Percentiles rank a stretch among this genome's conserved stretches.
These are phyloP conservation scores for Sapayoa aenigma DNA, from an alignment of 2,113 vertebrate genomes.

Conservation along the genomic window DNA sequence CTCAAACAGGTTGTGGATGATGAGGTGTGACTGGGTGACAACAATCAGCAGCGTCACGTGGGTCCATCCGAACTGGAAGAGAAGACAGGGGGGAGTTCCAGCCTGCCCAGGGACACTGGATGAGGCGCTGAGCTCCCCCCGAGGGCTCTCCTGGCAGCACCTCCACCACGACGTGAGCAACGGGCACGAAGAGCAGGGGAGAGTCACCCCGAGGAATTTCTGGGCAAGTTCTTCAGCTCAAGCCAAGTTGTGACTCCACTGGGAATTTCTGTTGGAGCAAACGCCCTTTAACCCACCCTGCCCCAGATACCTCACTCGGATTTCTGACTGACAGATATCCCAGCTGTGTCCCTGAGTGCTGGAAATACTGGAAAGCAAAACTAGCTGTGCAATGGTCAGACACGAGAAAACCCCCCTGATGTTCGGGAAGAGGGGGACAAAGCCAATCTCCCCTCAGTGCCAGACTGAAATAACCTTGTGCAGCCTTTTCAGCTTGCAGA, in stretches of 20 bases:
- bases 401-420: not conserved
- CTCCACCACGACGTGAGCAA: not conserved
- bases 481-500: not conserved
- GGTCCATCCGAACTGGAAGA: conserved; percentile 94
- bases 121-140: not conserved
- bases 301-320: not conserved
- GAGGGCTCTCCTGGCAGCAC: too few species aligned
- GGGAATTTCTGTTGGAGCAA: not conserved
- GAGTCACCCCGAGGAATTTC: not conserved
- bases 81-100: not conserved
- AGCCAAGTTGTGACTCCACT: not conserved
- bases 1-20: conserved; percentile 98
- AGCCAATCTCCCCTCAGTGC: not conserved
- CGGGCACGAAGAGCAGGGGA: not conserved
- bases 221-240: not conserved
- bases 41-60: conserved; percentile 96
- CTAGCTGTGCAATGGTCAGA: not conserved
- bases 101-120: not conserved
- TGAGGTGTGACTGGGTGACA: conserved; percentile 97
- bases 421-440: not conserved
- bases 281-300: not conserved
- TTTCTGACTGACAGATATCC: not conserved
- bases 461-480: not conserved
- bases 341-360: not conserved
- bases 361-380: not conserved